Evolutionary conservation across 2,113 vertebrate genomes (phyloP).

Genomic region (Carettochelys insculpta): DNA sequence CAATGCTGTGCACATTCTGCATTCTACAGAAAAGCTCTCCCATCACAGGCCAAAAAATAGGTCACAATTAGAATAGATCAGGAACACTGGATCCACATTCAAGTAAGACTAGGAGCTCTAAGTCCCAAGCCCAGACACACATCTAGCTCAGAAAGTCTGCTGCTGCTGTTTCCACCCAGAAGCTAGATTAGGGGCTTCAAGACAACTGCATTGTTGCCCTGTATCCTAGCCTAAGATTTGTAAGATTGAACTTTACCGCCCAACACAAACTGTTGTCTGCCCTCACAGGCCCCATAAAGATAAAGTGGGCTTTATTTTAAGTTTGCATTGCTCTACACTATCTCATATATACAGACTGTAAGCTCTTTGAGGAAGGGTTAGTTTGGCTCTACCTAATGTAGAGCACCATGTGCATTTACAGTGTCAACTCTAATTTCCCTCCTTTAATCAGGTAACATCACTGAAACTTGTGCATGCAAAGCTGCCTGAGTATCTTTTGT

Average conservation of each 20-base stretch:
- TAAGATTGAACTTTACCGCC: background rate
- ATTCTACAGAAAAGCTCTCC: background rate
- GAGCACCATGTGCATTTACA: background rate
- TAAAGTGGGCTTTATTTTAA: background rate
- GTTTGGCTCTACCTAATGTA: background rate
- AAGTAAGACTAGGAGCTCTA: background rate
- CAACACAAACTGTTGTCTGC: background rate
- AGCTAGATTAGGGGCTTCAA: background rate
- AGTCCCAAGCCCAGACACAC: background rate
- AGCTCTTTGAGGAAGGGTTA: background rate
- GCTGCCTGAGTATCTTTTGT: constrained; percentile 9
- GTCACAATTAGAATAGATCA: background rate
- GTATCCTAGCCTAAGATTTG: background rate
- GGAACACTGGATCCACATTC: background rate
- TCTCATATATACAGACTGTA: background rate
- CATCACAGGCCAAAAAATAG: background rate
- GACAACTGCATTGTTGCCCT: background rate
- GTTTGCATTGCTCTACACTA: background rate
- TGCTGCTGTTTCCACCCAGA: background rate
- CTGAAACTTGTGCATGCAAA: constrained; percentile 33
- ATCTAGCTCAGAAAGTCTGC: background rate
- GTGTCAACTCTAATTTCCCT: constrained; percentile 21
- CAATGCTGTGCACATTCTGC: background rate
- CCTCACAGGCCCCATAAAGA: background rate
- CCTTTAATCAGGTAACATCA: background rate